Evolutionary conservation across 2,113 vertebrate species (phyloP).

Genomic region (Centropus bengalensis): DNA sequence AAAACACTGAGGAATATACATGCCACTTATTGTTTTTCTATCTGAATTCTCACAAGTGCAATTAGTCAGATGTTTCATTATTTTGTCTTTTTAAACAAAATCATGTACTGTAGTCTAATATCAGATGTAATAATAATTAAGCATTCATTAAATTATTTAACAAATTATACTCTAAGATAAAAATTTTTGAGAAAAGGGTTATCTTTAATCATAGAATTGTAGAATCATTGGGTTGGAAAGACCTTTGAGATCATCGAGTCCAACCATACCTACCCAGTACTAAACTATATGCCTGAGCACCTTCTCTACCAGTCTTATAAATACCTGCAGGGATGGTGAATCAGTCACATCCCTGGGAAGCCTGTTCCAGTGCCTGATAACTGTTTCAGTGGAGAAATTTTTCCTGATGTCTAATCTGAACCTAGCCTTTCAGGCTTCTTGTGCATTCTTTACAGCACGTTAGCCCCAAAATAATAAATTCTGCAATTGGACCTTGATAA

Average conservation of each 20-base stretch:
- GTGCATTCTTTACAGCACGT: neutral
- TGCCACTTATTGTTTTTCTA: rapidly evolving
- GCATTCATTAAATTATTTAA: neutral
- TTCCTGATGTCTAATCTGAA: no score
- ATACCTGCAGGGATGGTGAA: no score
- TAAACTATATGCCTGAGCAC: no score
- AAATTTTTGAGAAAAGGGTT: neutral
- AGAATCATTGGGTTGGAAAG: no score
- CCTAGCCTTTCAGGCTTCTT: neutral
- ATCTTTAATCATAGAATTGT: neutral
- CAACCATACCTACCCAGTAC: no score
- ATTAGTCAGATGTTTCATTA: neutral
- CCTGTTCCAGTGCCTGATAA: no score
- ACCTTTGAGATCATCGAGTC: no score
- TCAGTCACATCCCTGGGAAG: no score
- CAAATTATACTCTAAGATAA: neutral
- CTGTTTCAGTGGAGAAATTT: no score
- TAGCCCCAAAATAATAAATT: neutral
- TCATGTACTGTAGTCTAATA: neutral
- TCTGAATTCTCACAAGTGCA: neutral
- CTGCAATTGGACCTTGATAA: neutral
- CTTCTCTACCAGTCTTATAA: no score
- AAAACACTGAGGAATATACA: neutral
- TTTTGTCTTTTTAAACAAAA: neutral
- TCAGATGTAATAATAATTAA: neutral